These are phyloP conservation scores for Larimichthys polyactis DNA, from an alignment of 2,113 vertebrate genomes.

Conservation along the genomic window DNA sequence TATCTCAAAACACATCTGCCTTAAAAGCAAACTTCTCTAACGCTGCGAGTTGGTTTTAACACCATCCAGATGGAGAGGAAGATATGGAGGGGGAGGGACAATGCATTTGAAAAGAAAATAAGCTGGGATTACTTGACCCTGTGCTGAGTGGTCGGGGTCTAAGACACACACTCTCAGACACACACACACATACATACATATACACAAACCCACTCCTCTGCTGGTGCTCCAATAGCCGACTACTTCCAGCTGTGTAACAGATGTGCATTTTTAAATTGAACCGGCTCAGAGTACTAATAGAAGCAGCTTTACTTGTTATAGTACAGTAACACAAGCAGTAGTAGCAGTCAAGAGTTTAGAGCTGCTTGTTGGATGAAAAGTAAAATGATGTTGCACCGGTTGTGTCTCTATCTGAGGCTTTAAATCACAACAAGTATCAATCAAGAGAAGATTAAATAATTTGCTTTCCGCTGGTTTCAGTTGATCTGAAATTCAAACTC, in stretches of 20 bases:
- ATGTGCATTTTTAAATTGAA: constrained; percentile 65
- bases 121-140: constrained; percentile 56
- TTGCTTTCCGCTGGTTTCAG: neutral
- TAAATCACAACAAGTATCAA: neutral
- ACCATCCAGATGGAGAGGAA: constrained; percentile 60
- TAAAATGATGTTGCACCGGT: neutral
- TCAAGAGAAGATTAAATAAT: neutral
- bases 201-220: neutral
- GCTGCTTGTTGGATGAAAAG: neutral
- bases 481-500: neutral
- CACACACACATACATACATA: constrained; percentile 29
- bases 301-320: neutral
- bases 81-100: constrained; percentile 34
- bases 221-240: constrained; percentile 3
- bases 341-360: neutral
- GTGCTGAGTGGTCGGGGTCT: constrained; percentile 40
- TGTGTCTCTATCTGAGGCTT: neutral
- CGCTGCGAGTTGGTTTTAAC: constrained; percentile 43
- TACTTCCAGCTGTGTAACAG: constrained; percentile 76
- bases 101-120: constrained; percentile 46
- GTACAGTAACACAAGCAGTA: neutral
- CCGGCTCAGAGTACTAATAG: constrained; percentile 11
- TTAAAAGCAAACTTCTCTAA: constrained; percentile 1
- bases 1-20: constrained; percentile 1
- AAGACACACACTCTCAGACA: constrained; percentile 18